Evolutionary conservation across 2,113 vertebrate genomes (phyloP), one percentile per base, ranked within the genome.

Genomic region (Lagopus leucura): DNA sequence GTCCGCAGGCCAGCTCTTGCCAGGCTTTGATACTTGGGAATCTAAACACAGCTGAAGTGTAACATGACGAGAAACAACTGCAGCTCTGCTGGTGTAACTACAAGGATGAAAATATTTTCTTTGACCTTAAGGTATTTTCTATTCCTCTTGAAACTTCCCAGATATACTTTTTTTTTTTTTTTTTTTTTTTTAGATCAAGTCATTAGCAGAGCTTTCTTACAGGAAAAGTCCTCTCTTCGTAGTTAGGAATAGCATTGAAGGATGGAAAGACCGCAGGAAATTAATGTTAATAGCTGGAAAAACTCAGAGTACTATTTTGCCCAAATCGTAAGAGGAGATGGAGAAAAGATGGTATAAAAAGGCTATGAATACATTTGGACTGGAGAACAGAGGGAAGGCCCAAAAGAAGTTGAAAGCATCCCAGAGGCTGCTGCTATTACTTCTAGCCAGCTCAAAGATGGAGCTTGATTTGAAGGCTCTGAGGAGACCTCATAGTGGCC

Each of bases 261-360:
- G 24, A 52, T 16, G 6, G 43, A 52, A 88, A 69, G 28, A 54
- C 84, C n/a, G 16, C 25, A 24, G 28, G 38, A 89, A 81, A 64
- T 34, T n/a, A 74, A 27, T 11, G 3, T 58, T 63, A 34, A 73
- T 11, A 0, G 0, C 32, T 11, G 19, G 42, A 74, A 78, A 13
- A 74, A 34, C 16, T 75, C 19, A 64, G 42, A 72, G 8, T 18
- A 32, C 50, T 15, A 11, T 43, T 89, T 42, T 69, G 22, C 19
- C 13, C n/a, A 70, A 69, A 58, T 4, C 30, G 16, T 27, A 54
- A 38, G 7, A 6, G 4, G 5, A 69, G 21, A 60, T 13, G 5
- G 13, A 57, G 14, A 21, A 74, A 80, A 7, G 10, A 10, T 0
- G 1, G 47, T 40, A 40, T 40, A 40, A 79, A 80, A 22, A n/a